Evolutionary conservation across 2,113 vertebrate species (phyloP), one percentile per base, ranked within the genome.

Genomic region (Boleophthalmus pectinirostris): DNA sequence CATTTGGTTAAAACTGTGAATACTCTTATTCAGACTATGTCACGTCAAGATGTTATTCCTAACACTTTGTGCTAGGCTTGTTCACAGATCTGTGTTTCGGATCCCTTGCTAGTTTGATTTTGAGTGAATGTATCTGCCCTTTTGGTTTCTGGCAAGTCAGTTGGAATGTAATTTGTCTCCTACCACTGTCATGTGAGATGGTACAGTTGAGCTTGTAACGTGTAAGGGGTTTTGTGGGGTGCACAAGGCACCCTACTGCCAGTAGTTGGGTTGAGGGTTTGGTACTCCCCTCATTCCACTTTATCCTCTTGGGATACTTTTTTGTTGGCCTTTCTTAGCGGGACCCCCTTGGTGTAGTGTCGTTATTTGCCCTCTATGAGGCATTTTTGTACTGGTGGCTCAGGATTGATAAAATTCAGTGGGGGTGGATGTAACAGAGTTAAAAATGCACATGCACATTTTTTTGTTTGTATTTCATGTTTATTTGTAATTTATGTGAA

Each of bases 381-480:
- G 51, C 51, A 20, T 53, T 16, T 16, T 53, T 53, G 51, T 53
- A 53, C 51, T 9, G 10, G 53, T 56, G 53, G 53, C 53, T 56
- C 53, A 56, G 23, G 23, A 20, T 56, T 18, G 53, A 21, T 56
- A 56, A 21, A 56, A 56, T 56, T 21, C 53, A 56, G n/a, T 56
- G 53, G 53, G 53, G 53, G 53, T 56, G 53, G n/a, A 56, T 56
- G 53, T 56, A 56, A n/a, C n/a, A n/a, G n/a, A n/a, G n/a, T n/a
- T n/a, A n/a, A n/a, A n/a, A n/a, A n/a, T n/a, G n/a, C n/a, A n/a
- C n/a, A n/a, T n/a, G n/a, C n/a, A n/a, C n/a, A n/a, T n/a, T n/a
- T n/a, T n/a, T n/a, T n/a, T n/a, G n/a, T n/a, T n/a, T n/a, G n/a
- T n/a, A n/a, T n/a, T n/a, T n/a, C n/a, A n/a, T n/a, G n/a, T n/a